A percentile compares a stretch with the other conserved stretches of the same genome.
phyloP scores from a whole-genome alignment of 2,888 invertebrate genomes.

The Eilema depressum region DNA sequence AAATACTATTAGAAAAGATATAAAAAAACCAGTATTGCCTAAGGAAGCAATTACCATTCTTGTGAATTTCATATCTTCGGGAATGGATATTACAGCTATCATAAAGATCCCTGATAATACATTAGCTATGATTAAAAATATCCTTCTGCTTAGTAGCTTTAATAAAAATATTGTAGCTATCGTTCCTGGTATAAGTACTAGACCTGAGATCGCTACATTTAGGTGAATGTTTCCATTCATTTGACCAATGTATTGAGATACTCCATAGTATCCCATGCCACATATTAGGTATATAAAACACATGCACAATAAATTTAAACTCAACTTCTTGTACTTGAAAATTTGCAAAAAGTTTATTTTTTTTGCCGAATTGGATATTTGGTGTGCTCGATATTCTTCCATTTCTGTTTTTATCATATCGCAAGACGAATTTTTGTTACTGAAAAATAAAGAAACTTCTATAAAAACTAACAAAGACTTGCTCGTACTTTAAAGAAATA shows the following conservation, averaged over 20 bases:
- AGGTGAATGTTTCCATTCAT: slow-evolving; percentile 92
- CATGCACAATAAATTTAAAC: slow-evolving; percentile 89
- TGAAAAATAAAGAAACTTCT: slow-evolving; percentile 49
- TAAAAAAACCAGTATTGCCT: slow-evolving; percentile 92
- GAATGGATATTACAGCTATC: slow-evolving; percentile 63
- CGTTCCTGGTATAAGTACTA: slow-evolving; percentile 88
- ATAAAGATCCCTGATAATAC: slow-evolving; percentile 70
- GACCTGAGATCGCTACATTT: slow-evolving; percentile 92
- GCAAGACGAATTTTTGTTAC: slow-evolving; percentile 56
- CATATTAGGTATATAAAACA: slow-evolving; percentile 91
- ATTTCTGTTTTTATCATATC: slow-evolving; percentile 64
- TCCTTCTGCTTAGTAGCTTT: slow-evolving; percentile 87
- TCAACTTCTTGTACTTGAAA: slow-evolving; percentile 80
- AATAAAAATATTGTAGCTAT: slow-evolving; percentile 85
- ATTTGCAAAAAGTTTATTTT: slow-evolving; percentile 70
- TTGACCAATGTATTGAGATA: slow-evolving; percentile 92
- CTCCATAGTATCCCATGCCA: slow-evolving; percentile 94
- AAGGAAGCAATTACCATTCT: slow-evolving; percentile 88
- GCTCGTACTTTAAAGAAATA: neutral
- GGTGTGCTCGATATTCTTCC: slow-evolving; percentile 54
- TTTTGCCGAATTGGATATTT: slow-evolving; percentile 29
- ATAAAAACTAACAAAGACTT: neutral
- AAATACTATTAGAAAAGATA: slow-evolving; percentile 93
- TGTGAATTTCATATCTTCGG: slow-evolving; percentile 68
- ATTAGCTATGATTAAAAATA: slow-evolving; percentile 87